phyloP scores from a whole-genome alignment of 2,888 invertebrate species.

The Taphrorychus bicolor region DNA sequence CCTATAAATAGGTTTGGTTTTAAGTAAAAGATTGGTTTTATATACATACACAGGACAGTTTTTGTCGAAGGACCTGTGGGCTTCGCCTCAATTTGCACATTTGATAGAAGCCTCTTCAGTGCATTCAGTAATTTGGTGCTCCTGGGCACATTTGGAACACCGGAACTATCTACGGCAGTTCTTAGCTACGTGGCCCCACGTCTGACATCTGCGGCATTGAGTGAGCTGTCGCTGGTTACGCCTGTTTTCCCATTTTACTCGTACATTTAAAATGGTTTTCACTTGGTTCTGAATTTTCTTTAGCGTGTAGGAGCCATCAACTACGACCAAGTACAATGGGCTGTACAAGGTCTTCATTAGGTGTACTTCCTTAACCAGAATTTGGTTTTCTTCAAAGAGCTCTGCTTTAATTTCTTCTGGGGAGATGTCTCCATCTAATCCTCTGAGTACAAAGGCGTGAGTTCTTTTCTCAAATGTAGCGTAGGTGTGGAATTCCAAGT shows the following conservation, averaged over 20 bases:
- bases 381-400: background rate
- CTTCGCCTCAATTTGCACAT: constrained; percentile 1
- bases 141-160: constrained; percentile 15
- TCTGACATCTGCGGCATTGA: constrained; percentile 50
- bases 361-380: background rate
- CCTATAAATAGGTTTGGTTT: too few relatives aligned
- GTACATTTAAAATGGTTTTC: background rate
- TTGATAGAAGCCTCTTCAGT: constrained; percentile 39
- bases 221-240: constrained; percentile 36
- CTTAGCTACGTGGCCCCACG: constrained; percentile 49
- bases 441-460: too few relatives aligned
- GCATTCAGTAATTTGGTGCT: constrained; percentile 45
- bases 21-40: too few relatives aligned
- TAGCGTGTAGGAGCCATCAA: background rate
- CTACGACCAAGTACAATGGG: constrained; percentile 1
- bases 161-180: background rate
- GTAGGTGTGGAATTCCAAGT: too few relatives aligned
- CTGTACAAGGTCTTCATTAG: background rate
- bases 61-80: background rate
- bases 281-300: background rate
- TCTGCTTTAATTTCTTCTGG: background rate
- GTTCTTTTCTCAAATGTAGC: too few relatives aligned
- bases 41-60: constrained; percentile 6
- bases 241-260: constrained; percentile 11
- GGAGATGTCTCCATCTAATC: constrained; percentile 6